Evolutionary conservation across 37 sponge, comb jelly and placozoan species (phyloP).

Genomic region (Agelas oroides): DNA sequence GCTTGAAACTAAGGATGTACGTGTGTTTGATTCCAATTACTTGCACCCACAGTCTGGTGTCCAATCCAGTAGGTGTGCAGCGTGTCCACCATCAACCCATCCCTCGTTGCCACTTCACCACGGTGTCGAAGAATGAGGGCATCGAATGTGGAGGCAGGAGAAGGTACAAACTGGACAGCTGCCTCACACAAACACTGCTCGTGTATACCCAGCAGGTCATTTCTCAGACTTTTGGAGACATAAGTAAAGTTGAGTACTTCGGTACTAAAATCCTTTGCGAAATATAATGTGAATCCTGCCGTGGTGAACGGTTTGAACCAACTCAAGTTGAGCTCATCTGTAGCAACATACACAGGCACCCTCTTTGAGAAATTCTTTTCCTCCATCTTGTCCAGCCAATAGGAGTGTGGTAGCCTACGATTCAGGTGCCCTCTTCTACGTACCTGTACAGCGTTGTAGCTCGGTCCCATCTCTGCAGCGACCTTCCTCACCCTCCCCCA

Average conservation of each 20-base stretch:
- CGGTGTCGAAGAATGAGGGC: constrained; percentile 56
- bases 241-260: constrained; percentile 39
- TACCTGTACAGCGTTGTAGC: constrained; percentile 90
- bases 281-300: constrained; percentile 66
- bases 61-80: constrained; percentile 69
- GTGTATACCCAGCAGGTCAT: constrained; percentile 75
- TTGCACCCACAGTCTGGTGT: too few relatives aligned
- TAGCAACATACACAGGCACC: constrained; percentile 81
- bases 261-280: constrained; percentile 48
- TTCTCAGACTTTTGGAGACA: constrained; percentile 9
- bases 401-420: constrained; percentile 28
- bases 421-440: constrained; percentile 66
- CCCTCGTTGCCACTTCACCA: constrained; percentile 51
- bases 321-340: constrained; percentile 53
- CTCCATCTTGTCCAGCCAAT: constrained; percentile 70
- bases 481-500: constrained; percentile 30
- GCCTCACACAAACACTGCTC: constrained; percentile 75
- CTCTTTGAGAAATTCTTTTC: constrained; percentile 31
- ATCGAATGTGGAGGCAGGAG: constrained; percentile 72
- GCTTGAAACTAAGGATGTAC: too few relatives aligned
- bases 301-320: constrained; percentile 67
- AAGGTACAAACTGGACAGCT: constrained; percentile 73
- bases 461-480: constrained; percentile 17
- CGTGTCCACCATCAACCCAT: constrained; percentile 54
- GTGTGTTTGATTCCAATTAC: too few relatives aligned